Percentiles rank a stretch among this genome's conserved stretches.
phyloP scores from a whole-genome alignment of 2,113 vertebrate species.

The Campylomormyrus tamandua region DNA sequence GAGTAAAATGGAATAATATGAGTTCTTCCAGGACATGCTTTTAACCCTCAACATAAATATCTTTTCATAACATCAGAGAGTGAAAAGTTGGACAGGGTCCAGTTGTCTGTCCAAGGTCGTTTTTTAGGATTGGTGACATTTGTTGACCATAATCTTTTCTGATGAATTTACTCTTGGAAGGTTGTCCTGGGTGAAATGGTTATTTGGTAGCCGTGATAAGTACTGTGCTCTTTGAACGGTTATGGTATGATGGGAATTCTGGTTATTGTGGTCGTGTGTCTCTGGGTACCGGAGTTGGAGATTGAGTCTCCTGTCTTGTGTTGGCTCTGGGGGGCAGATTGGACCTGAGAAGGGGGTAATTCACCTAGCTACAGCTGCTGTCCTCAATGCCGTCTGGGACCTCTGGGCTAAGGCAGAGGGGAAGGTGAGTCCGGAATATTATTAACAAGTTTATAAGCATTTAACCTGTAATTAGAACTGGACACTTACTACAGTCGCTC shows the following conservation, averaged over 20 bases:
- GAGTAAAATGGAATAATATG: background rate
- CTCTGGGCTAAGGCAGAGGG: conserved; percentile 66
- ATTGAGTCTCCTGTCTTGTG: background rate
- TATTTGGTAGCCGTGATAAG: background rate
- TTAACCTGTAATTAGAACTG: background rate
- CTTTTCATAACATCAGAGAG: background rate
- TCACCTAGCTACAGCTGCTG: conserved; percentile 58
- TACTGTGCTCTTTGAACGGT: background rate
- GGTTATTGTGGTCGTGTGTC: background rate
- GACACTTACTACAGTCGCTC: background rate
- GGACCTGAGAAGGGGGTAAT: conserved; percentile 69
- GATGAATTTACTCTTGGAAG: background rate
- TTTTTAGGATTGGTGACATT: background rate
- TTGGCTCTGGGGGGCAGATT: conserved; percentile 44
- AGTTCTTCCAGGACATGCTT: background rate
- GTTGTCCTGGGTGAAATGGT: background rate
- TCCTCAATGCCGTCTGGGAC: conserved; percentile 74
- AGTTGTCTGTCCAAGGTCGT: background rate
- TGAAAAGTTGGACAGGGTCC: background rate
- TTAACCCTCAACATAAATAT: background rate
- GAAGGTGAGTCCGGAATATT: conserved; percentile 51
- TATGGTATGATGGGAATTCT: background rate
- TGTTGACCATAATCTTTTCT: background rate
- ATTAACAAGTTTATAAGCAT: background rate
- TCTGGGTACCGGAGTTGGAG: background rate